phyloP scores from a whole-genome alignment of 2,113 vertebrate species.

The Plecturocebus donacophilus region DNA sequence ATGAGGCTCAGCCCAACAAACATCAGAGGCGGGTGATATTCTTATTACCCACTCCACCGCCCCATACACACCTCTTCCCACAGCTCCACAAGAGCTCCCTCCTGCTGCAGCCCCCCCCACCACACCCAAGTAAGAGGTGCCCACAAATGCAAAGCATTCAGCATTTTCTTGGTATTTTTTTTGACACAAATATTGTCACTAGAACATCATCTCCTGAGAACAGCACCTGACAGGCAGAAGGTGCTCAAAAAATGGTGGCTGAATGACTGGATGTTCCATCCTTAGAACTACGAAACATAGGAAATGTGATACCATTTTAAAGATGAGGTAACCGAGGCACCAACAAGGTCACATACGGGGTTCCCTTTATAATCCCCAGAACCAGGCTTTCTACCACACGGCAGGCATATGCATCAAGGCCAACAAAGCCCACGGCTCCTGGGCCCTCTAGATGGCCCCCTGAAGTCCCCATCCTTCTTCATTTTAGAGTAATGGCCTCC shows the following conservation, averaged over 20 bases:
- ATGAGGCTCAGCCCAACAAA: background rate
- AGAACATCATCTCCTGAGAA: background rate
- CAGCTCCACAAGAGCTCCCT: background rate
- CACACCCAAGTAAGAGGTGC: background rate
- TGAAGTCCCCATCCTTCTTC: constrained; percentile 80
- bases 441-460: constrained; percentile 53
- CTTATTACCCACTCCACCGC: background rate
- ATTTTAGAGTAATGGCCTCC: constrained; percentile 85
- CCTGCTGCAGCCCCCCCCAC: background rate
- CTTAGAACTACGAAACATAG: background rate
- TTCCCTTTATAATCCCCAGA: background rate
- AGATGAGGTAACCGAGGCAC: constrained; percentile 10
- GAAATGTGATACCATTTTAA: background rate
- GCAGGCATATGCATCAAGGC: background rate
- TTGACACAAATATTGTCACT: background rate
- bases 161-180: background rate
- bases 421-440: background rate
- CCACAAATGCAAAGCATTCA: background rate
- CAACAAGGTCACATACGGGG: background rate
- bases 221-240: background rate
- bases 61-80: background rate
- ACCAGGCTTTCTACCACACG: background rate
- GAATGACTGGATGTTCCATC: background rate
- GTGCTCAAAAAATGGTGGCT: background rate
- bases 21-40: background rate